A percentile compares a stretch with the other conserved stretches of the same genome.
Evolutionary conservation across 1,140 invertebrate species (phyloP).

Genomic region (Caenorhabditis tropicalis): DNA sequence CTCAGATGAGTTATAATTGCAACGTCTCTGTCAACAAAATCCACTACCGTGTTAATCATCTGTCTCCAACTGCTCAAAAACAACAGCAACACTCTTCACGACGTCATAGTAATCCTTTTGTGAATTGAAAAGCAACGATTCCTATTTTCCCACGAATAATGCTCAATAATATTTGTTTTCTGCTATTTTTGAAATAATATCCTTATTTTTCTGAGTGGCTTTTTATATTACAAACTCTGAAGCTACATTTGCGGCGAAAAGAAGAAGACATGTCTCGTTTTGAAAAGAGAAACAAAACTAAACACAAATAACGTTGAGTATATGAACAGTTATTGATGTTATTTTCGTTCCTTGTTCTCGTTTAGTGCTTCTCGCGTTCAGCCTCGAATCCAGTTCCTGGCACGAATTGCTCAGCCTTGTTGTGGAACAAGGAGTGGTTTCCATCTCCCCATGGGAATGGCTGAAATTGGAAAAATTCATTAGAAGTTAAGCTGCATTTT

Average conservation of each 20-base stretch:
- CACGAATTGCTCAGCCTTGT: constrained; percentile 59
- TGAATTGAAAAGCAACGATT: not conserved
- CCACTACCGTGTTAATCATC: constrained; percentile 40
- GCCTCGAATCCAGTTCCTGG: constrained; percentile 60
- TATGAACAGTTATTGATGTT: no score
- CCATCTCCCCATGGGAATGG: constrained; percentile 62
- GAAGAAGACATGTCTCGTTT: not conserved
- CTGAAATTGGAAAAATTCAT: constrained; percentile 46
- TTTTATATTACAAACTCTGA: not conserved
- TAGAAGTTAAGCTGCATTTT: no score
- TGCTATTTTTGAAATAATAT: no score
- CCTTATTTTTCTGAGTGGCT: not conserved
- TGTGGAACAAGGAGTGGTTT: constrained; percentile 61
- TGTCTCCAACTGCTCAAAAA: not conserved
- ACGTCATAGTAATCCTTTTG: constrained; percentile 8
- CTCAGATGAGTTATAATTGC: constrained; percentile 41
- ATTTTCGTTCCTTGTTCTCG: not conserved
- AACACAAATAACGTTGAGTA: no score
- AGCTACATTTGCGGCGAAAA: constrained; percentile 11
- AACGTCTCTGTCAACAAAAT: not conserved
- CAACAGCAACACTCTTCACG: not conserved
- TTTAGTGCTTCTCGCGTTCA: constrained; percentile 54
- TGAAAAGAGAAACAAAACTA: not conserved
- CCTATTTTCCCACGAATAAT: not conserved
- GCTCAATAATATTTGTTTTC: no score